These are phyloP conservation scores for Anolis apletophallus DNA, from an alignment of 2,797 vertebrate genomes.

Conservation along the genomic window DNA sequence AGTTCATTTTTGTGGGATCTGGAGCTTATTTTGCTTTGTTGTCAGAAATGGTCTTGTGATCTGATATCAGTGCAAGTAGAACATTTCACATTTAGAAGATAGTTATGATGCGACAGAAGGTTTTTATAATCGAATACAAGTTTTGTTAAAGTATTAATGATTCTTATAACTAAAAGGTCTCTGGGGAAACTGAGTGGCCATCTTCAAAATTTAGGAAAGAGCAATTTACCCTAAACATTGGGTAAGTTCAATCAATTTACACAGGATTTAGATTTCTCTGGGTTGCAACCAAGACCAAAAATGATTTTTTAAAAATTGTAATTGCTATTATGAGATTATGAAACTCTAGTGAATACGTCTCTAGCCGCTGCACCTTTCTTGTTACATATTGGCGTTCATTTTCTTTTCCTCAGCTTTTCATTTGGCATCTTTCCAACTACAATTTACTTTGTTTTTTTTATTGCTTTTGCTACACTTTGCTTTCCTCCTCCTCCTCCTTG, in stretches of 20 bases:
- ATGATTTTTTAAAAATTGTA: background rate
- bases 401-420: background rate
- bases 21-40: background rate
- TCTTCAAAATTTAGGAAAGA: background rate
- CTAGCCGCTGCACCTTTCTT: background rate
- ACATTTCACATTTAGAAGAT: background rate
- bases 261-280: background rate
- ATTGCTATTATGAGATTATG: background rate
- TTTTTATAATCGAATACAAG: background rate
- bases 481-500: background rate
- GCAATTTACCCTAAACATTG: background rate
- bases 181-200: background rate
- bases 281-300: background rate
- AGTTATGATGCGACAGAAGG: background rate
- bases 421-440: background rate
- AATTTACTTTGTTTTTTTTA: constrained; percentile 1
- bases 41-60: background rate
- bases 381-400: constrained; percentile 23
- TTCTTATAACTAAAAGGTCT: background rate
- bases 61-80: background rate
- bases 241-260: background rate
- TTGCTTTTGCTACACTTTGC: background rate
- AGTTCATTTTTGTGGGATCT: background rate
- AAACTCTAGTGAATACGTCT: background rate
- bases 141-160: background rate